phyloP scores from a whole-genome alignment of 2,888 invertebrate genomes.

The Chrysolina haemoptera region DNA sequence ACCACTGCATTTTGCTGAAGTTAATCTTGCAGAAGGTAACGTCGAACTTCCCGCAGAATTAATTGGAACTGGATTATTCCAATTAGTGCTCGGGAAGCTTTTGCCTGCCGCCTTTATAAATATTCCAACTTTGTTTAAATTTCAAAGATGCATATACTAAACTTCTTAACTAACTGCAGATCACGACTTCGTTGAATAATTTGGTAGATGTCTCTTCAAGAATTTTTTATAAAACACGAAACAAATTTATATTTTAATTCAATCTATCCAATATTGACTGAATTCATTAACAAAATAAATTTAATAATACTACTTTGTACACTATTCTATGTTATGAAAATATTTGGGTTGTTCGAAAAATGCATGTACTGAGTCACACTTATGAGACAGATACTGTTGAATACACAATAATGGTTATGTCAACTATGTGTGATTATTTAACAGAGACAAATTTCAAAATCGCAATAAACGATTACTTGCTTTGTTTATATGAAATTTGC shows the following conservation, averaged over 20 bases:
- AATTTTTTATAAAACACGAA: conserved; percentile 29
- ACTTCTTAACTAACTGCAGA: conserved; percentile 53
- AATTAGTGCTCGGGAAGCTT: conserved; percentile 65
- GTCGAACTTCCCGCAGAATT: conserved; percentile 66
- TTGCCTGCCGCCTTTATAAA: conserved; percentile 63
- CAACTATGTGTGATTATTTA: too few relatives aligned
- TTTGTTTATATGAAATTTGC: too few relatives aligned
- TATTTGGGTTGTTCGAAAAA: too few relatives aligned
- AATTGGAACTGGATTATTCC: conserved; percentile 69
- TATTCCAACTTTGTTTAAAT: conserved; percentile 66
- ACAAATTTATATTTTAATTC: conserved; percentile 39
- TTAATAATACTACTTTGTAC: too few relatives aligned
- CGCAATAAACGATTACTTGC: too few relatives aligned
- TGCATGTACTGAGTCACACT: too few relatives aligned
- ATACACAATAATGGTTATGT: too few relatives aligned
- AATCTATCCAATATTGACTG: too few relatives aligned
- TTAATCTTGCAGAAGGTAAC: conserved; percentile 66
- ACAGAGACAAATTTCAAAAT: too few relatives aligned
- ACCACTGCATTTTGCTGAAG: conserved; percentile 46
- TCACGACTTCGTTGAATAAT: conserved; percentile 53
- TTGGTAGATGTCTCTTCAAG: conserved; percentile 20
- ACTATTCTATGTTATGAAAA: too few relatives aligned
- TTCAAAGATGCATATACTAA: conserved; percentile 59
- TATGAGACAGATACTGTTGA: too few relatives aligned
- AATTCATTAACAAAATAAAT: too few relatives aligned